Percentiles rank a stretch among this genome's conserved stretches.
phyloP scores from a whole-genome alignment of 2,888 invertebrate genomes.

The Volucella zonaria region DNA sequence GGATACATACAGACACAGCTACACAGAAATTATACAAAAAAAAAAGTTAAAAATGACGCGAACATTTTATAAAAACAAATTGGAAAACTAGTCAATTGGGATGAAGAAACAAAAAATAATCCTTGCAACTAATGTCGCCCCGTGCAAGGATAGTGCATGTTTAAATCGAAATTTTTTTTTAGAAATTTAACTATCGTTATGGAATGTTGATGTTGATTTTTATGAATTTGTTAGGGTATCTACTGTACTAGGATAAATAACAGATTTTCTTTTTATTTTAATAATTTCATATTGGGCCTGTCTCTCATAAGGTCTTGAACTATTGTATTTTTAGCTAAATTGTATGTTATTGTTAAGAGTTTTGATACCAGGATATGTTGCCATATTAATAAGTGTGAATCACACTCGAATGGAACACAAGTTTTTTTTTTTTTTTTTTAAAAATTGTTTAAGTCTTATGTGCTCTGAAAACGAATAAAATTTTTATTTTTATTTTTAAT shows the following conservation, averaged over 20 bases:
- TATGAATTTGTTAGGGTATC: conserved; percentile 55
- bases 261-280: conserved; percentile 23
- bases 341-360: conserved; percentile 36
- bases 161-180: conserved; percentile 28
- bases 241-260: conserved; percentile 17
- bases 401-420: background rate
- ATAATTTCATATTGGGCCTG: conserved; percentile 29
- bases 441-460: background rate
- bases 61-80: conserved; percentile 36
- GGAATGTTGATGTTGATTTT: conserved; percentile 51
- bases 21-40: background rate
- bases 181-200: conserved; percentile 51
- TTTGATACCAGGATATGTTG: conserved; percentile 36
- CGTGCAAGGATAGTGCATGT: conserved; percentile 12
- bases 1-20: conserved; percentile 29
- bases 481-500: background rate
- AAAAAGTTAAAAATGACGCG: background rate
- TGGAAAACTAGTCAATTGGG: conserved; percentile 68
- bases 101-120: conserved; percentile 27
- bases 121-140: background rate
- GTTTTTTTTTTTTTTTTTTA: background rate
- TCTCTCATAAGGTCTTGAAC: conserved; percentile 32
- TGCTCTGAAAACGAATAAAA: background rate
- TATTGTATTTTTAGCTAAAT: conserved; percentile 65
- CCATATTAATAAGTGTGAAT: conserved; percentile 20